Evolutionary conservation across 1,140 invertebrate genomes (phyloP), one percentile per base, ranked within the genome.

Genomic region (Drosophila guanche): DNA sequence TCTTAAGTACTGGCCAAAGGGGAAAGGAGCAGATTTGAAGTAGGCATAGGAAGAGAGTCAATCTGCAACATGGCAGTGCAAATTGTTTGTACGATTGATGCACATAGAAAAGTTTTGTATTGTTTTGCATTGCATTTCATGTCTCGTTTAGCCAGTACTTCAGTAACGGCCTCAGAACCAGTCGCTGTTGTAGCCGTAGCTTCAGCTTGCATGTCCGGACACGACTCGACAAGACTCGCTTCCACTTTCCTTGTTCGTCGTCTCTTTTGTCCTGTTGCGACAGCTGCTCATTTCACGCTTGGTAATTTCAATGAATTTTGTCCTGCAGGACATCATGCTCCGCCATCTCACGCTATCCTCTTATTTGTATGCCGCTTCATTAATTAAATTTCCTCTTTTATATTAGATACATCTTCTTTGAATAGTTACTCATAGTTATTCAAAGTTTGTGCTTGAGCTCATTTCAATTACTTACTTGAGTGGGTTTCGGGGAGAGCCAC

Each of bases 231-330:
- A 23, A 27, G 46, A 45, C 54, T 59, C 62, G 59, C 52, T 62
- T 50, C 46, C 47, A 43, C 60, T 37, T 42, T 59, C 59, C 45
- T 55, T 63, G 59, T 71, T 74, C 53, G 29, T 41, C 51, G 71
- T 76, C 69, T 69, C 83, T 33, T 85, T 85, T 85, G 81, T 88
- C 69, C 73, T 73, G 47, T 58, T 77, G 78, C 88, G 83, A 86
- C 83, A 86, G 83, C 83, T 86, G 83, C 83, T 86, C 81, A 86
- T 86, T 86, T 86, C 81, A 86, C 81, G 81, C 83, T 86, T 61
- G 66, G 79, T 88, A 88, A 83, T 86, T 86, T 88, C 83, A 88
- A 86, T 86, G 83, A 88, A 88, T 86, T 86, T 67, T 65, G 65
- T 69, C 58, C 40, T 14, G 61, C 45, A 65, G 23, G 56, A 66